phyloP scores from a whole-genome alignment of 2,113 vertebrate genomes.

The Microtus richardsoni region DNA sequence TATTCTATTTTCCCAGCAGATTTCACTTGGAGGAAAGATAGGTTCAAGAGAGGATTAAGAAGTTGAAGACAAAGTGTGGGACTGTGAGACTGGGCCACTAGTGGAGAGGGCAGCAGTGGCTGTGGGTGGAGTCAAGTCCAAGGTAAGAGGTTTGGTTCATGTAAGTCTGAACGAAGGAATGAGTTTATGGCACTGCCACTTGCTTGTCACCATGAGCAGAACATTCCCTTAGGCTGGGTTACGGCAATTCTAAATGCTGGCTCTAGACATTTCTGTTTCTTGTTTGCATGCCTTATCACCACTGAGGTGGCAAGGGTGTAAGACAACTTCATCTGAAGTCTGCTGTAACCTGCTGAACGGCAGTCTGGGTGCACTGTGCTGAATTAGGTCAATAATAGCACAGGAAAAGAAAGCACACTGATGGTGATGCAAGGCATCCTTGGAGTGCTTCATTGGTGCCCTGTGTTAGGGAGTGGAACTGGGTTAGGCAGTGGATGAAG shows the following conservation, averaged over 20 bases:
- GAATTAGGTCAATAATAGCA: no score
- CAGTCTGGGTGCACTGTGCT: rapidly evolving
- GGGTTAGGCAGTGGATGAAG: rapidly evolving
- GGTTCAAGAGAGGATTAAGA: not conserved
- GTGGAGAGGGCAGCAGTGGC: rapidly evolving
- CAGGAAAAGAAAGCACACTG: not conserved
- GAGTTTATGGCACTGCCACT: rapidly evolving
- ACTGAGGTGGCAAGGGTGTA: rapidly evolving
- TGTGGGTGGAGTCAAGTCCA: not conserved
- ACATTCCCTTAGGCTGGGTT: not conserved
- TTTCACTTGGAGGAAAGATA: no score
- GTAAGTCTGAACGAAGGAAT: not conserved
- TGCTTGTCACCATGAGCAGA: rapidly evolving
- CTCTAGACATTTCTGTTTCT: not conserved
- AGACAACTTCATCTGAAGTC: not conserved
- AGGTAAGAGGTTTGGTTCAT: not conserved
- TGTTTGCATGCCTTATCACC: not conserved
- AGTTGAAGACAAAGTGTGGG: not conserved
- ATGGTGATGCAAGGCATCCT: rapidly evolving
- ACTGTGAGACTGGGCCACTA: not conserved
- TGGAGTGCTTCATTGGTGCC: rapidly evolving
- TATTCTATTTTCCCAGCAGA: not conserved
- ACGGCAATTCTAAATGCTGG: not conserved
- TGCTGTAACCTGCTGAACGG: not conserved
- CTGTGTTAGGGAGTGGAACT: not conserved